Base-by-base conservation (phyloP, 2,888 invertebrate species). In the Baronia brevicornis region DNA sequence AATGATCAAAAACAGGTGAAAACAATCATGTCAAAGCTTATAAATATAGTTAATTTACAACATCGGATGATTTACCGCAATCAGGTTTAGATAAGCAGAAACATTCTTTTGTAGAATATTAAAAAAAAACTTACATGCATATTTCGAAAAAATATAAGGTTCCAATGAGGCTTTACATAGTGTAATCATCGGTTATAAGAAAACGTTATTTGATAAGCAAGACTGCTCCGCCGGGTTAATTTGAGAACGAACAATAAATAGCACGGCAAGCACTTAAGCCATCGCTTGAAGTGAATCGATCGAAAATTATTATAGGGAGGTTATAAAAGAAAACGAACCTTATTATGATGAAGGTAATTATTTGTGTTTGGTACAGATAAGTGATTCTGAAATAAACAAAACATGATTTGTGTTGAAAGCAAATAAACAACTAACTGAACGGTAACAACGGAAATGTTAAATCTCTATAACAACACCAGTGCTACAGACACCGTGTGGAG, bases 361-460 rank as follows among this genome's bases (percentile, higher is more conserved):
- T 89, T 89, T 88, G 90, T 90, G 89, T 90, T 89, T 87, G 92
- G 92, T 88, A 92, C 92, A 89, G 91, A 91, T 89, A 92, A 91
- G 89, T 91, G 92, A 88, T 90, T 91, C 92, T 92, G 91, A 86
- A 92, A 92, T 90, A 91, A 86, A 88, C 86, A 88, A 80, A 79
- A 77, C 69, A 60, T 74, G 73, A 70, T 69, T 70, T 65, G 78
- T 80, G 79, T 80, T 69, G 64, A 70, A 82, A 86, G 87, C 84
- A 85, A 86, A 86, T 85, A 85, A 85, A 79, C 73, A 80, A n/a
- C n/a, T n/a, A 57, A 66, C 79, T 79, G 71, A 77, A 78, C 78
- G 75, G 78, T 60, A 59, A 52, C 65, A 73, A 65, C 60, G 60
- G 47, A 70, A 65, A 62, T 21, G 9, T 7, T 33, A 25, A 28